Conservation (phyloP, 2,797 vertebrate species). For the Peromyscus nudipes region DNA sequence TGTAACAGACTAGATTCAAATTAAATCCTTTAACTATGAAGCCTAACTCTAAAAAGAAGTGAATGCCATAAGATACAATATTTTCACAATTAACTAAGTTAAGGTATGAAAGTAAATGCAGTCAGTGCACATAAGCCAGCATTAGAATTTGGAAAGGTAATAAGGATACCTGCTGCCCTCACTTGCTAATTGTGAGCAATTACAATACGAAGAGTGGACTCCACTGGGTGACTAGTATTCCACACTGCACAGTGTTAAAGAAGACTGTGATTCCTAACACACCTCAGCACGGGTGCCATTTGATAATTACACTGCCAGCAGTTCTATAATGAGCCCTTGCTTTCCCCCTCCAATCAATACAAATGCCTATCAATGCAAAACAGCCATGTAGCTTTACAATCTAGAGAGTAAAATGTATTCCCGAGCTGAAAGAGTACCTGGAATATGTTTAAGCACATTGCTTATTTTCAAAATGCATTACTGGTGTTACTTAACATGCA, state of each 20-base stretch:
- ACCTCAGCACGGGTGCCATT: conserved; percentile 24
- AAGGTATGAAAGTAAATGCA: not conserved
- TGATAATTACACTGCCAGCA: conserved; percentile 65
- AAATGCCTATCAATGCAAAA: conserved; percentile 73
- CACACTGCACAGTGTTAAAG: conserved; percentile 65
- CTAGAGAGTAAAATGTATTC: conserved; percentile 60
- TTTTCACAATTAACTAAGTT: conserved; percentile 29
- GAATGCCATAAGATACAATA: not conserved
- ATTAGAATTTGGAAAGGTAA: conserved; percentile 25
- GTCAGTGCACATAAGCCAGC: not conserved
- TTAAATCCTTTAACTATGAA: not conserved
- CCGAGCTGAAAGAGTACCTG: conserved; percentile 52
- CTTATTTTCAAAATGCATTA: conserved; percentile 59
- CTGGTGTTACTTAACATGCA: conserved; percentile 70
- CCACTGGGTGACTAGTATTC: conserved; percentile 22
- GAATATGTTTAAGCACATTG: conserved; percentile 47
- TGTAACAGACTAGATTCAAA: conserved; percentile 18
- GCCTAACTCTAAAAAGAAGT: conserved; percentile 11
- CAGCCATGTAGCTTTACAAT: conserved; percentile 23
- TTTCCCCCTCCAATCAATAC: conserved; percentile 67
- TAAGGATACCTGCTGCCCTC: conserved; percentile 57
- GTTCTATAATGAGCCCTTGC: conserved; percentile 68
- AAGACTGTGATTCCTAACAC: conserved; percentile 39
- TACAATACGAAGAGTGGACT: conserved; percentile 57
- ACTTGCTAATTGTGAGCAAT: conserved; percentile 76